A percentile compares a stretch with the other conserved stretches of the same genome.
Evolutionary conservation across 2,797 vertebrate genomes (phyloP).

Genomic region (Aphelocoma californica): DNA sequence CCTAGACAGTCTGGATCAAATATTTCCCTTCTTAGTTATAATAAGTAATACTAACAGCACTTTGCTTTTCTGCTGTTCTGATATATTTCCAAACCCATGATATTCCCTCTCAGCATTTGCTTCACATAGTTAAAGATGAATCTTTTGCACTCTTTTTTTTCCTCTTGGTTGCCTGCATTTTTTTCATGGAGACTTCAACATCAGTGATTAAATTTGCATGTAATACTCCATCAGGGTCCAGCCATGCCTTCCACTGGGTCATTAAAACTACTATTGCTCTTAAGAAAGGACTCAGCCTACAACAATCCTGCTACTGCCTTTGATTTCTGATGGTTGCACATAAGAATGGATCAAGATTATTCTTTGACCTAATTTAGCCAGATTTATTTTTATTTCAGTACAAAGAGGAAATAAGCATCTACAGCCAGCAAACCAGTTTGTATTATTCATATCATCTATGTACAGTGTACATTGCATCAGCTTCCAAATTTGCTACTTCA

Average conservation of each 20-base stretch:
- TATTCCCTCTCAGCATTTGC: background rate
- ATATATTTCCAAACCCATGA: background rate
- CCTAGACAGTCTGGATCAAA: background rate
- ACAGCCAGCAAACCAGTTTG: background rate
- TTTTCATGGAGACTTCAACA: background rate
- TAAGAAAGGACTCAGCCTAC: background rate
- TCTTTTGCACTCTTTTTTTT: background rate
- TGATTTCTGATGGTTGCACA: background rate
- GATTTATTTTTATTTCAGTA: background rate
- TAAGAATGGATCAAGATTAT: background rate
- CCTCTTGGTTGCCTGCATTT: background rate
- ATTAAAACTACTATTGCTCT: background rate
- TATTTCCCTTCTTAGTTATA: background rate
- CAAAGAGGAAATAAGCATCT: background rate
- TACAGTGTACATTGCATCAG: background rate
- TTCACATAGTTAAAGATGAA: background rate
- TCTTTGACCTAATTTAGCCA: background rate
- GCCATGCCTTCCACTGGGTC: background rate
- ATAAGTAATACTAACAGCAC: background rate
- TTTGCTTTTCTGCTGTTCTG: background rate
- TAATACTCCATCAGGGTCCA: background rate
- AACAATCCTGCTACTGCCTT: background rate
- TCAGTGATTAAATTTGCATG: background rate
- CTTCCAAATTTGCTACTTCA: background rate
- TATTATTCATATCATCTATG: background rate